These are phyloP conservation scores for Rhinogobio ventralis DNA, from an alignment of 2,797 vertebrate genomes.

Conservation along the genomic window DNA sequence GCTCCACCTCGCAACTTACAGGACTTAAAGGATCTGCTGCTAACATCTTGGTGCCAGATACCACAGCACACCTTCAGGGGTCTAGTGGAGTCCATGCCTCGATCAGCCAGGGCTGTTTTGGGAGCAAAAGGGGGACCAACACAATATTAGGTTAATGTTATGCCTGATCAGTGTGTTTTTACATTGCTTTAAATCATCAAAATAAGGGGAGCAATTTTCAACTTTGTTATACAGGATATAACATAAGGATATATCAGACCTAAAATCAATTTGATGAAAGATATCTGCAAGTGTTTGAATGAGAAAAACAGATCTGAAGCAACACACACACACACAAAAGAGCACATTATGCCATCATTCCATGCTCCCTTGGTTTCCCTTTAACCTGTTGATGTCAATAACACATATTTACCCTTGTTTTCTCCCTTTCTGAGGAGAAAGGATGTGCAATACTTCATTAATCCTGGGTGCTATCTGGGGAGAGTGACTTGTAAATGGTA, in stretches of 20 bases:
- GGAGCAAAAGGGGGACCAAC: no score
- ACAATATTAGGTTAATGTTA: no score
- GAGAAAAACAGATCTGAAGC: background rate
- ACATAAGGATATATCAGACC: background rate
- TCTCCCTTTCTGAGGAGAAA: constrained; percentile 68
- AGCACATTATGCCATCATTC: background rate
- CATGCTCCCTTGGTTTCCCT: background rate
- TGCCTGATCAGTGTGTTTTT: no score
- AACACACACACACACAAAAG: background rate
- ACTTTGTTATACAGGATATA: no score
- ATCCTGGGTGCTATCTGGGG: constrained; percentile 75
- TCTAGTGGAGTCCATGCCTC: no score
- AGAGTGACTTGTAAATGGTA: constrained; percentile 81
- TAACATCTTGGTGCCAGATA: no score
- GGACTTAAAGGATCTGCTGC: no score
- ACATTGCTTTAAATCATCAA: no score
- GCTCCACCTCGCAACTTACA: no score
- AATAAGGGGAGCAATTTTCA: no score
- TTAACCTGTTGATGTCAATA: constrained; percentile 13
- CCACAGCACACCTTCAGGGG: no score
- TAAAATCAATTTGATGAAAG: constrained; percentile 6
- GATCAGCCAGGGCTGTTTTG: no score
- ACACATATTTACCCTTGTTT: constrained; percentile 62
- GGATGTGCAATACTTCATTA: constrained; percentile 79
- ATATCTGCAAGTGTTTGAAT: constrained; percentile 7